Evolutionary conservation across 2,797 vertebrate genomes (phyloP).

Genomic region (Lates japonicus): DNA sequence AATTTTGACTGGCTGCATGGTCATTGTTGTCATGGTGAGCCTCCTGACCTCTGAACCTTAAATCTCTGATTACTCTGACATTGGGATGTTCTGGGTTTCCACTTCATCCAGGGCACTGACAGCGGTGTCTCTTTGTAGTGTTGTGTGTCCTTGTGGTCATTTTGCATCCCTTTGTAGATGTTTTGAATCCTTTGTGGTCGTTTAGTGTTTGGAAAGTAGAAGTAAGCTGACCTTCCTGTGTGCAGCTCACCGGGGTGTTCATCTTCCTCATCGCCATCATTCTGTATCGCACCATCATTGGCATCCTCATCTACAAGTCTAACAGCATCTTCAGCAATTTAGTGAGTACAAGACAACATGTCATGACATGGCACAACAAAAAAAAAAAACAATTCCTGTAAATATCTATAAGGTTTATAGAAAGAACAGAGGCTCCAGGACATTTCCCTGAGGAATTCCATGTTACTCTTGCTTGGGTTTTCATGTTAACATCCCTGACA

Average conservation of each 20-base stretch:
- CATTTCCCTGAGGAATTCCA: conserved; percentile 1
- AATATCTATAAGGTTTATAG: background rate
- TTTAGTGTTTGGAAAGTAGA: background rate
- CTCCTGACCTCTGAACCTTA: background rate
- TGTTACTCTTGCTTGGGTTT: no score
- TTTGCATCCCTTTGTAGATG: background rate
- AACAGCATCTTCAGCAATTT: conserved; percentile 68
- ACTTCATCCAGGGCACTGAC: no score
- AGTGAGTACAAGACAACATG: conserved; percentile 74
- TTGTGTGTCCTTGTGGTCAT: background rate
- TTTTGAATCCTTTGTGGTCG: no score
- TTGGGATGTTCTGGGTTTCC: background rate
- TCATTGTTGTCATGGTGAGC: conserved; percentile 87
- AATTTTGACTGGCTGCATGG: conserved; percentile 84
- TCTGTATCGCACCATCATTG: conserved; percentile 81
- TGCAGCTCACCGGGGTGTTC: conserved; percentile 82
- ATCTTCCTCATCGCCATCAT: conserved; percentile 86
- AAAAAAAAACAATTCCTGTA: no score
- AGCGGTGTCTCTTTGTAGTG: no score
- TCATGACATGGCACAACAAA: no score
- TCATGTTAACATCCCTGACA: no score
- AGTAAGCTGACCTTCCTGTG: background rate
- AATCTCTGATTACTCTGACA: background rate
- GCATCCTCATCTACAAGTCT: conserved; percentile 79
- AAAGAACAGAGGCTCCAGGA: background rate